phyloP scores from a whole-genome alignment of 2,113 vertebrate genomes.

The Tringa solitaria region DNA sequence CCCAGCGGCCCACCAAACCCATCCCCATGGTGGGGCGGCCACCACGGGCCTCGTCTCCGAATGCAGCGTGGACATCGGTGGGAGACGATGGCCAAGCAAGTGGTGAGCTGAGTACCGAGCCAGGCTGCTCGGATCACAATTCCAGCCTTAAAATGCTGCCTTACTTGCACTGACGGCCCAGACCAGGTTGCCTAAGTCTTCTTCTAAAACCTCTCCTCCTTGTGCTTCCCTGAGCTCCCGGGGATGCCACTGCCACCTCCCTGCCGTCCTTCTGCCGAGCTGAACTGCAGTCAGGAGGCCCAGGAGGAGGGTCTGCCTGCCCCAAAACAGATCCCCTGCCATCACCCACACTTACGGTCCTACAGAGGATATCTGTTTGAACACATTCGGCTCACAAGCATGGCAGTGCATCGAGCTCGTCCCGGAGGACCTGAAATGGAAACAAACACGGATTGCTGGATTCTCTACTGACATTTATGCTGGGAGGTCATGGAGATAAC shows the following conservation, averaged over 20 bases:
- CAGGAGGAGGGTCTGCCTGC: neutral
- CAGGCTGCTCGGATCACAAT: neutral
- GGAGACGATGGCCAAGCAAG: neutral
- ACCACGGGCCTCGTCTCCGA: neutral
- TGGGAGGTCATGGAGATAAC: neutral
- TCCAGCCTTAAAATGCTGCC: neutral
- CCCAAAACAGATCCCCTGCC: neutral
- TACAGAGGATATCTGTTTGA: neutral
- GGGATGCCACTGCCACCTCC: neutral
- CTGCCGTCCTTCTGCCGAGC: neutral
- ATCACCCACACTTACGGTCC: neutral
- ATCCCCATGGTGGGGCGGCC: fast-evolving
- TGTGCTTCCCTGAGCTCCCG: neutral
- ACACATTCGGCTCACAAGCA: neutral
- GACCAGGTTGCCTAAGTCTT: neutral
- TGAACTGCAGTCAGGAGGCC: neutral
- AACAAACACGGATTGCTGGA: neutral
- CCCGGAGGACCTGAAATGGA: neutral
- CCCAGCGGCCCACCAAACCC: neutral
- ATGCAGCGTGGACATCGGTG: fast-evolving
- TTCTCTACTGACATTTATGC: neutral
- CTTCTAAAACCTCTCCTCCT: neutral
- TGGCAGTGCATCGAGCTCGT: neutral
- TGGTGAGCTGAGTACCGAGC: neutral
- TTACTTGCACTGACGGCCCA: too few species aligned